These are phyloP conservation scores for Otocyon megalotis DNA, from an alignment of 2,113 vertebrate genomes.

Conservation along the genomic window DNA sequence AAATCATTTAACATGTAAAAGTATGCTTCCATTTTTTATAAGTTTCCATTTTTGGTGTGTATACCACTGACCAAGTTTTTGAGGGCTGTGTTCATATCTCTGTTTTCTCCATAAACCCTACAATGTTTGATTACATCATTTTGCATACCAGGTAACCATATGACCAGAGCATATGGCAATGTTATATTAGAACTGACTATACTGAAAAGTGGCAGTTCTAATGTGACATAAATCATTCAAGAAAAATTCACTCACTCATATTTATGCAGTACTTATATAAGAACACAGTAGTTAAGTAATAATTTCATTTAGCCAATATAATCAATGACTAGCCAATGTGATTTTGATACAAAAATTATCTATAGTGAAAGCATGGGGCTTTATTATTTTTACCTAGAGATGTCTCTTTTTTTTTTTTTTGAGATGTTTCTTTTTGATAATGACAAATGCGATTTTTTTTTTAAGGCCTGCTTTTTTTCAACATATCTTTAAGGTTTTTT, in stretches of 20 bases:
- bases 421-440: neutral
- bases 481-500: neutral
- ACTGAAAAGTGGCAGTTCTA: neutral
- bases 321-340: neutral
- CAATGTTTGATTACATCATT: neutral
- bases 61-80: neutral
- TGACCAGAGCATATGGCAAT: neutral
- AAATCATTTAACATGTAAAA: neutral
- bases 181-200: neutral
- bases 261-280: neutral
- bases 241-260: neutral
- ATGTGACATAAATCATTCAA: neutral
- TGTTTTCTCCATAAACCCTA: neutral
- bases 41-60: neutral
- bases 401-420: neutral
- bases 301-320: neutral
- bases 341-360: neutral
- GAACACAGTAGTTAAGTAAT: neutral
- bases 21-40: neutral
- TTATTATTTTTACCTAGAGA: neutral
- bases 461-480: neutral
- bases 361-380: neutral
- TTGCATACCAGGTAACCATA: neutral
- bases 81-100: neutral
- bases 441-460: neutral